Evolutionary conservation across 2,797 vertebrate genomes (phyloP).

Genomic region (Jordanella pulchra): DNA sequence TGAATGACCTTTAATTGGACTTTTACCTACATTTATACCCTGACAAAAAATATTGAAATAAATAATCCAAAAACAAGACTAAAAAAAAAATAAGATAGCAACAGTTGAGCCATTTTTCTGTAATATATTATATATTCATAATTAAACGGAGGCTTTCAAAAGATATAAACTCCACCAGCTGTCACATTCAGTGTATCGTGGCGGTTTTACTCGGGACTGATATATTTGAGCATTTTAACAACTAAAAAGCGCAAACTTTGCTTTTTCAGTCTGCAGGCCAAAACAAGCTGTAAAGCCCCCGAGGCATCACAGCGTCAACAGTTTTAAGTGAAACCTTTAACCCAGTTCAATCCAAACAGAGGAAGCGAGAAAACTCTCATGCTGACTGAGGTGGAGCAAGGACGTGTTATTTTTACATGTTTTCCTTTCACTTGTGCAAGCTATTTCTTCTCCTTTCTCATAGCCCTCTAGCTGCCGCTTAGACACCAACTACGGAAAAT

Average conservation of each 20-base stretch:
- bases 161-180: background rate
- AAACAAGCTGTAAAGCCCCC: background rate
- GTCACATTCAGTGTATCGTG: background rate
- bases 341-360: background rate
- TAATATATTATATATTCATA: background rate
- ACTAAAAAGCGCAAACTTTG: background rate
- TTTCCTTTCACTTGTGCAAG: background rate
- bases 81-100: accelerated
- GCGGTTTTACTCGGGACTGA: background rate
- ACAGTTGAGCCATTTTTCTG: background rate
- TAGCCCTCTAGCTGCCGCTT: constrained; percentile 49
- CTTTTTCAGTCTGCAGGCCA: background rate
- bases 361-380: background rate
- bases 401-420: background rate
- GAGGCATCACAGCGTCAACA: background rate
- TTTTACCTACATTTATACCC: constrained; percentile 50
- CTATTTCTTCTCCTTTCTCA: background rate
- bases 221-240: background rate
- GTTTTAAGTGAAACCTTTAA: background rate
- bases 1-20: constrained; percentile 69
- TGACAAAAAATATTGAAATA: constrained; percentile 3
- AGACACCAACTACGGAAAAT: constrained; percentile 9
- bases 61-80: background rate
- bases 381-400: background rate
- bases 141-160: background rate